Conservation (phyloP, 2,888 invertebrate genomes). For the Agriopis marginaria region DNA sequence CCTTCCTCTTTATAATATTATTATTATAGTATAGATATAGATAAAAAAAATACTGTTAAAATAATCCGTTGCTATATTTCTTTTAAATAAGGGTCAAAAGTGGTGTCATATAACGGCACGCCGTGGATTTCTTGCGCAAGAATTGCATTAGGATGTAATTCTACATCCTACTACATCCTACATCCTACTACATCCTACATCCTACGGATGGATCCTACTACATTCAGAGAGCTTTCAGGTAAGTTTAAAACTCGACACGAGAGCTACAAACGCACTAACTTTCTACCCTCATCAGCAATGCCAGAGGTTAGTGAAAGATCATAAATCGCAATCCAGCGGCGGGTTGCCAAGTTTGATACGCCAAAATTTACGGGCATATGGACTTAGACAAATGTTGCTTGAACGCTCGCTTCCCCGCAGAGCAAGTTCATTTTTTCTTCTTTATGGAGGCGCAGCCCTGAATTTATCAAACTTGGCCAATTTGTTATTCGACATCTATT, state of each 20-base stretch:
- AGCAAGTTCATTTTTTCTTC: slow-evolving; percentile 37
- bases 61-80: too few species aligned
- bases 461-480: slow-evolving; percentile 47
- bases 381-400: slow-evolving; percentile 49
- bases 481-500: slow-evolving; percentile 44
- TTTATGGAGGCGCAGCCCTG: slow-evolving; percentile 33
- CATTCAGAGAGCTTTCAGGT: too few species aligned
- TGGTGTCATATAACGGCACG: too few species aligned
- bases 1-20: too few species aligned
- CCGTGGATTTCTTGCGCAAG: too few species aligned
- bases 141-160: too few species aligned
- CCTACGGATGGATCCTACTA: too few species aligned
- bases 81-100: too few species aligned
- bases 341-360: slow-evolving; percentile 41
- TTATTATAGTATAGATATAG: too few species aligned
- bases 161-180: too few species aligned
- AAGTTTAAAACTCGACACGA: neutral
- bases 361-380: slow-evolving; percentile 39
- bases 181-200: too few species aligned
- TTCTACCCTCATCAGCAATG: neutral
- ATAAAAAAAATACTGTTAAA: too few species aligned
- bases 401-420: slow-evolving; percentile 28
- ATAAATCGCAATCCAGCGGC: neutral
- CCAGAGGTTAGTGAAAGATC: neutral
- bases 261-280: neutral